phyloP scores from a whole-genome alignment of 1,140 invertebrate species.

The Pseudomyrmex cubaensis region DNA sequence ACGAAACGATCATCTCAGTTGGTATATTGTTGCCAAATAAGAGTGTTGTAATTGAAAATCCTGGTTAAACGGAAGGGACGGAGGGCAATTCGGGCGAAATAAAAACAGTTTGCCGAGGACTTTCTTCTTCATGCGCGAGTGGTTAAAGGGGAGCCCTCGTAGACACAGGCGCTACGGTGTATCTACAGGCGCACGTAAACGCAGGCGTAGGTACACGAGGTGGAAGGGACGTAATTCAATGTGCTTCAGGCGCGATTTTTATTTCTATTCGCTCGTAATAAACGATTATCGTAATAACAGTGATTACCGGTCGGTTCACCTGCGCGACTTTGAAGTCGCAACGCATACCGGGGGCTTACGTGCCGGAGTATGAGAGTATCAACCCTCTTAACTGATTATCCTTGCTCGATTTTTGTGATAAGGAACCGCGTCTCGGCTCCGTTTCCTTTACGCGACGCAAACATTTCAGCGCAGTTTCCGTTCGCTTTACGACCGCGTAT shows the following conservation, averaged over 20 bases:
- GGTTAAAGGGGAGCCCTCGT: constrained; percentile 24
- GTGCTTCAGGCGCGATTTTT: constrained; percentile 67
- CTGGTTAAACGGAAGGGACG: constrained; percentile 16
- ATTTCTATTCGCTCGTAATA: constrained; percentile 71
- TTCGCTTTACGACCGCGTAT: background rate
- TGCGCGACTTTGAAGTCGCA: constrained; percentile 55
- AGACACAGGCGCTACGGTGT: constrained; percentile 18
- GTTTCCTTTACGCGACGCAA: constrained; percentile 45
- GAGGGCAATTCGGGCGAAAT: constrained; percentile 8
- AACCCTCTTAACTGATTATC: constrained; percentile 58
- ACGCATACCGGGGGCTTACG: constrained; percentile 19
- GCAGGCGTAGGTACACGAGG: background rate
- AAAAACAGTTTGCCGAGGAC: constrained; percentile 21
- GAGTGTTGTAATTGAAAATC: constrained; percentile 32
- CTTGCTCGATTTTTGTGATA: constrained; percentile 53
- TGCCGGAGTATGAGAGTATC: constrained; percentile 51
- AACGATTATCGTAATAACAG: constrained; percentile 73
- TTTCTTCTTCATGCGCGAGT: background rate
- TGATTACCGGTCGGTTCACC: constrained; percentile 63
- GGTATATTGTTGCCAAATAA: background rate
- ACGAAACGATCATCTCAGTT: constrained; percentile 1
- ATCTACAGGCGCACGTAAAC: background rate
- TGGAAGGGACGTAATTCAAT: constrained; percentile 62
- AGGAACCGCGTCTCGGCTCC: constrained; percentile 13
- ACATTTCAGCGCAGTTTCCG: constrained; percentile 33